Evolutionary conservation across 2,113 vertebrate species (phyloP).

Genomic region (Oncorhynchus tshawytscha): DNA sequence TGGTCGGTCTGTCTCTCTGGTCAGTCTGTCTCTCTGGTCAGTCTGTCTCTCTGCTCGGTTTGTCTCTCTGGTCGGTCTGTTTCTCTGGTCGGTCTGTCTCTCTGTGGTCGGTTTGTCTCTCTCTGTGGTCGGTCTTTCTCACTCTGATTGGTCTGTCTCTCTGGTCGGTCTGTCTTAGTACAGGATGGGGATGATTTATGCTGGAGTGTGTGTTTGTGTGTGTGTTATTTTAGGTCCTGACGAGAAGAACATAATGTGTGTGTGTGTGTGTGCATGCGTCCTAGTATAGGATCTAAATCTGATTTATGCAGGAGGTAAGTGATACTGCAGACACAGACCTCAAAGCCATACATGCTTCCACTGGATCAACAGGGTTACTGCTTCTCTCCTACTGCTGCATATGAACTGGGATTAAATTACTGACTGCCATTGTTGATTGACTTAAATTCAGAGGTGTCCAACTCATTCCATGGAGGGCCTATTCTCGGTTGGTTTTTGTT

Average conservation of each 20-base stretch:
- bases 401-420: neutral
- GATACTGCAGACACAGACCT: neutral
- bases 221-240: neutral
- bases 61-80: no score
- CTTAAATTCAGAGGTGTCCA: neutral
- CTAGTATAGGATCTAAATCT: no score
- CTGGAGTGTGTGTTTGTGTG: neutral
- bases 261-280: neutral
- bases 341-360: neutral
- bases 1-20: no score
- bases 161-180: neutral
- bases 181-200: constrained; percentile 5
- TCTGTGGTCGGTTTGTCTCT: no score
- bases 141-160: neutral
- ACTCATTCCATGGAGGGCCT: no score
- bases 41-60: no score
- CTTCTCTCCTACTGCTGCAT: neutral
- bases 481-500: no score
- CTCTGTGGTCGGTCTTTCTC: no score
- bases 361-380: neutral
- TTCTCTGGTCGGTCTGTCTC: no score
- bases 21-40: no score
- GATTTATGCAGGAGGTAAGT: neutral
- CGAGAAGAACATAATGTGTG: neutral
- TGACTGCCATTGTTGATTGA: neutral